phyloP scores from a whole-genome alignment of 2,888 invertebrate genomes.

The Euclidia mi region DNA sequence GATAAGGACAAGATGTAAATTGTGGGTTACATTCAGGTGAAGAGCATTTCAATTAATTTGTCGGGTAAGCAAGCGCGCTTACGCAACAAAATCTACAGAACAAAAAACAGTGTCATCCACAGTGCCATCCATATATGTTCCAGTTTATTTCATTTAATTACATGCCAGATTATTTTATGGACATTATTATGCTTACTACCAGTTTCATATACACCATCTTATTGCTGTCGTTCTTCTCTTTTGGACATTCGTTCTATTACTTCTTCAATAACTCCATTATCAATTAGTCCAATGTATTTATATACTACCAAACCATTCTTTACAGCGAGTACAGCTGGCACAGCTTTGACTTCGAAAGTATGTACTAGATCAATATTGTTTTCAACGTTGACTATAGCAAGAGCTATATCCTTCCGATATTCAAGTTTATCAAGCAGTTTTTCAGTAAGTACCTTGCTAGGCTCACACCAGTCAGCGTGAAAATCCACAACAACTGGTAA shows the following conservation, averaged over 20 bases:
- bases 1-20: no score
- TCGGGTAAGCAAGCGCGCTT: no score
- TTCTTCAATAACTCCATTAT: neutral
- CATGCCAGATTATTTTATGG: no score
- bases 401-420: neutral
- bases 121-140: no score
- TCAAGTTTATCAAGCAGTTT: neutral
- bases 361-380: neutral
- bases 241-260: neutral
- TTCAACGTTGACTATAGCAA: constrained; percentile 1
- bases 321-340: constrained; percentile 3
- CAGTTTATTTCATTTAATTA: no score
- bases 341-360: constrained; percentile 4
- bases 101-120: no score
- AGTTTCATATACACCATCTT: no score
- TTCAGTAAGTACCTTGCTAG: neutral
- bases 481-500: constrained; percentile 1
- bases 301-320: constrained; percentile 4
- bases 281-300: neutral
- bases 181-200: no score
- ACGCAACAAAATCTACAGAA: no score
- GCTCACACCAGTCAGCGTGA: constrained; percentile 10
- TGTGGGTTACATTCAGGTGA: no score
- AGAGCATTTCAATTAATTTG: no score
- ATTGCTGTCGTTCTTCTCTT: neutral